Conservation (phyloP, 1,140 invertebrate species). For the Littorina saxatilis region DNA sequence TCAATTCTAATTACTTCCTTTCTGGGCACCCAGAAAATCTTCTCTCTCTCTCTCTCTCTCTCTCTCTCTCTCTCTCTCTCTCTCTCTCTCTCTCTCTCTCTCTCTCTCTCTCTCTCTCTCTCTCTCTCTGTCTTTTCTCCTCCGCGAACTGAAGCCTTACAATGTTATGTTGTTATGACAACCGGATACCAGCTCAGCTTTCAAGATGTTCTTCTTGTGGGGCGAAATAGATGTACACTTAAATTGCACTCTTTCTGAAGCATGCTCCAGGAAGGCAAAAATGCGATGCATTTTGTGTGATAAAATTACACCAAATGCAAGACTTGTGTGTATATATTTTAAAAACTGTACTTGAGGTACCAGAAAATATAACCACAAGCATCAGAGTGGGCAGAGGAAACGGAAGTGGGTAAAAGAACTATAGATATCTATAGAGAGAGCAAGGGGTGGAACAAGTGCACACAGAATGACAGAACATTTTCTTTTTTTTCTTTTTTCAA, state of each 20-base stretch:
- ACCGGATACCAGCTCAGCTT: neutral
- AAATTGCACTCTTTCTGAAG: neutral
- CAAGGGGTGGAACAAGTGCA: too few relatives aligned
- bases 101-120: constrained; percentile 23
- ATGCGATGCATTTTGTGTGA: neutral
- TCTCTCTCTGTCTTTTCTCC: constrained; percentile 8
- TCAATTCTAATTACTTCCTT: neutral
- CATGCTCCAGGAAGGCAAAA: neutral
- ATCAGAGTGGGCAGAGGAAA: too few relatives aligned
- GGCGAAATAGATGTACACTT: neutral
- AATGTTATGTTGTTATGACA: neutral
- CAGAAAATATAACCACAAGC: too few relatives aligned
- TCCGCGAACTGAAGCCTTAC: neutral
- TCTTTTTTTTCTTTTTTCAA: too few relatives aligned
- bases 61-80: neutral
- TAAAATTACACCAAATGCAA: neutral
- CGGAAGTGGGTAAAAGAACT: too few relatives aligned
- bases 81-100: neutral
- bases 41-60: neutral
- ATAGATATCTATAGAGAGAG: too few relatives aligned
- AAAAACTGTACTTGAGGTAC: too few relatives aligned
- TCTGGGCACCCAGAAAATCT: neutral
- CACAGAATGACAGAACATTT: too few relatives aligned
- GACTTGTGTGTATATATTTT: too few relatives aligned
- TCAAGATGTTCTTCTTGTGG: neutral